Percentiles rank a stretch among this genome's conserved stretches.
Conservation (phyloP, 2,113 vertebrate genomes). For the Pantherophis guttatus region DNA sequence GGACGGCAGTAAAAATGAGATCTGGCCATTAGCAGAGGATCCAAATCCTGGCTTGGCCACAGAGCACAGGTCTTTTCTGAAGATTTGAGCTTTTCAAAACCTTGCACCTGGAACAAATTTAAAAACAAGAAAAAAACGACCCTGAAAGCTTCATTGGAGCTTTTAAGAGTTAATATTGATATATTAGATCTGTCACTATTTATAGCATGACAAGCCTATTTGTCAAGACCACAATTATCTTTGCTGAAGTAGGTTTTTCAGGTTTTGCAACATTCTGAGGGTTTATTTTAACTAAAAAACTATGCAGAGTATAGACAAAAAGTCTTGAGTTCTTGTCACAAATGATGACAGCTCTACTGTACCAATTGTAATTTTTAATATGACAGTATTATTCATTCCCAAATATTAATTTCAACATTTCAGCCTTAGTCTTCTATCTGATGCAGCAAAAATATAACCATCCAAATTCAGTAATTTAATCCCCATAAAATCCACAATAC, state of each 20-base stretch:
- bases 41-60: background rate
- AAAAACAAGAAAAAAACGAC: background rate
- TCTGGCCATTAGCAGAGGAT: background rate
- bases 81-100: background rate
- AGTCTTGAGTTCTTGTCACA: background rate
- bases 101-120: slow-evolving; percentile 14
- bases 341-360: background rate
- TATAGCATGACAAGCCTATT: background rate
- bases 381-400: background rate
- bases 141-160: background rate
- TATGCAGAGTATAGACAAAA: background rate
- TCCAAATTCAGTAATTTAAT: background rate
- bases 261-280: background rate
- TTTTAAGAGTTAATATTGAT: background rate
- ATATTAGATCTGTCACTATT: background rate
- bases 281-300: background rate
- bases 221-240: background rate
- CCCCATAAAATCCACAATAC: background rate
- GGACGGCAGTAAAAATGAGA: background rate
- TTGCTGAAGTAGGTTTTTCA: background rate
- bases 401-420: background rate
- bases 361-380: background rate
- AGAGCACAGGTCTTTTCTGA: background rate
- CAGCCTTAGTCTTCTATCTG: background rate
- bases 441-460: background rate